Conservation (phyloP, 2,888 invertebrate species). For the Erynnis tages region DNA sequence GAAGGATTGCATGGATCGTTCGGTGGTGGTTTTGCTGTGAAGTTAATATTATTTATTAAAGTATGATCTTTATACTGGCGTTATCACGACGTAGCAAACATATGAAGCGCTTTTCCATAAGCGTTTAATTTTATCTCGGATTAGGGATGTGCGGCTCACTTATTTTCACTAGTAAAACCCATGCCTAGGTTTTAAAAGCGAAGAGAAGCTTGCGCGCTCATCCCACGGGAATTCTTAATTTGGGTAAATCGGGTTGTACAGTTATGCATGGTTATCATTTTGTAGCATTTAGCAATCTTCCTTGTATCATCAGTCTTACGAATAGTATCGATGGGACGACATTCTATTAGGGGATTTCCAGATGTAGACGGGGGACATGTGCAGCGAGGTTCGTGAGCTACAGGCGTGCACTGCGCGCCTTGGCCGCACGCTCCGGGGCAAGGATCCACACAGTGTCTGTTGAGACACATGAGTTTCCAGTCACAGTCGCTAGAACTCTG, state of each 20-base stretch:
- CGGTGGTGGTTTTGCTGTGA: conserved; percentile 68
- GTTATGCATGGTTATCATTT: not conserved
- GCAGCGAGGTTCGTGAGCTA: conserved; percentile 87
- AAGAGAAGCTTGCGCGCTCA: conserved; percentile 53
- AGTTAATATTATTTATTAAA: conserved; percentile 15
- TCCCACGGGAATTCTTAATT: conserved; percentile 9
- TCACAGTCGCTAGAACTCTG: conserved; percentile 86
- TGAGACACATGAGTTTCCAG: conserved; percentile 85
- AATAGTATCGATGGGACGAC: conserved; percentile 79
- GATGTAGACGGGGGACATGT: conserved; percentile 84
- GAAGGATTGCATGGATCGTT: conserved; percentile 91
- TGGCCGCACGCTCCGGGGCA: conserved; percentile 89
- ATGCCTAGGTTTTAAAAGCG: conserved; percentile 80
- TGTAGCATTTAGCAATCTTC: conserved; percentile 55
- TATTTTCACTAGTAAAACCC: conserved; percentile 75
- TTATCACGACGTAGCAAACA: conserved; percentile 43
- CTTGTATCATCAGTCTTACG: conserved; percentile 73
- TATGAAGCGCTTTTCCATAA: conserved; percentile 51
- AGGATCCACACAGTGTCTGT: conserved; percentile 87
- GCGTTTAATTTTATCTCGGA: conserved; percentile 35
- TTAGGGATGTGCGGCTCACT: conserved; percentile 44
- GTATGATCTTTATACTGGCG: not conserved
- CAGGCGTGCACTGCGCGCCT: conserved; percentile 85
- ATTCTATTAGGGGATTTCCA: conserved; percentile 88
- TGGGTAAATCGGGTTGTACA: not conserved